Base-by-base conservation (phyloP, 2,113 vertebrate species). In the Mus pahari region DNA sequence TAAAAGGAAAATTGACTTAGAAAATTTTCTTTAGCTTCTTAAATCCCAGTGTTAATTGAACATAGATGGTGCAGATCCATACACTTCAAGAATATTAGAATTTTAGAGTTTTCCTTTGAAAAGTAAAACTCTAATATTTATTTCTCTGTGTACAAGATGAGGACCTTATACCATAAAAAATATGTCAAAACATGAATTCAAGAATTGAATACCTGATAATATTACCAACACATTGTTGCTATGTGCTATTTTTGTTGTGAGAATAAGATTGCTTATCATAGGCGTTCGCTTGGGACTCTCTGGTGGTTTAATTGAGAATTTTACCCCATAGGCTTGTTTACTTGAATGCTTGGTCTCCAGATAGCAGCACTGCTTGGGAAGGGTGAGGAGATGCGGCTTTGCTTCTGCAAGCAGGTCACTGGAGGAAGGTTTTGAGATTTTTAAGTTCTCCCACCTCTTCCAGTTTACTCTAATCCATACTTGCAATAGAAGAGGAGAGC, bases 51-150 rank as follows among this genome's bases (percentile, higher is more conserved):
- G 55, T 70, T 79, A 91, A 71, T 3, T 71, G 36, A 28, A 14
- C 31, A 13, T 10, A 73, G 13, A 92, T 73, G 19, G 73, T 77
- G 0, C 16, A 42, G 81, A 11, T 48, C 0, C 17, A 48, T 12
- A 11, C 31, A 60, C 60, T 48, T 28, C 48, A 84, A 68, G 4
- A 55, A 62, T 45, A n/a, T n/a, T n/a, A n/a, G n/a, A n/a, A 8
- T 26, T 11, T 28, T 53, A 42, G 4, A 16, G 14, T 3, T 14
- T 93, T 78, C 13, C 26, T 79, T 79, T 42, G 13, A 77, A 3
- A 71, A 91, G 22, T 50, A 83, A 92, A 74, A 39, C 19, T 75
- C 86, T 91, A 66, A 79, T 14, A 22, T 89, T 20, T 48, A 91
- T 77, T 78, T 75, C 12, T 45, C 39, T 82, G 8, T 31, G 0